Evolutionary conservation across 2,888 invertebrate species (phyloP), one percentile per base, ranked within the genome.

Genomic region (Oscheius sp.): DNA sequence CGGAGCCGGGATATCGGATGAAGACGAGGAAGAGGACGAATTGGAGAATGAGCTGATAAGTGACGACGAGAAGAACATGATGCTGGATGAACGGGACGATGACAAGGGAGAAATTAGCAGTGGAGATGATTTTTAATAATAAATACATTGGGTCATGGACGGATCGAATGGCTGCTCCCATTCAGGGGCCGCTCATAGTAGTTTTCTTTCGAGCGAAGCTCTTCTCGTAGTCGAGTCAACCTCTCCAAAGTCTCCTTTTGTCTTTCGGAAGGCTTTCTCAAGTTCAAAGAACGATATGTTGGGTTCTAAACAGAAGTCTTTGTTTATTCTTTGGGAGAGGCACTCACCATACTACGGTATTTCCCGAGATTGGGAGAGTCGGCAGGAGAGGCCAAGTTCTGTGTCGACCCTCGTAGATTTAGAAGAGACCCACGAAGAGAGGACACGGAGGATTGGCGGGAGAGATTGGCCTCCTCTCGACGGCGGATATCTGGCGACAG

Each of bases 1-100:
- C 29, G 89, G 89, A 41, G 84, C 84, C 16, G 89, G 88, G 69
- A 81, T 88, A 41, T 86, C 87, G 61, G 88, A 89, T 23, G 89
- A 88, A 21, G 79, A 81, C 2, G 85, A 81, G 3, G 81, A 86
- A 5, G 86, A 84, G n/a, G 75, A 77, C 16, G 72, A 56, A 5
- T 35, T 53, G 55, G 73, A 58, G 35, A 58, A 56, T 18, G 66
- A 18, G 23, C 12, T 63, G 45, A 52, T 55, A 29, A 78, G 73
- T 16, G 74, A 79, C 27, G 76, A 75, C 29, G 61, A 49, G 59
- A 69, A 41, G 52, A 59, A 66, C 16, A 18, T 61, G 29, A 58
- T 70, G n/a, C 16, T 49, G 52, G 58, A 70, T 13, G 70, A 29
- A 21, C 1, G 46, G 23, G 21, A 69, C 43, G 58, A 69, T 16